phyloP scores from a whole-genome alignment of 30 jellyfish, hydroid and myxozoan genomes.

The Aurelia aurita region DNA sequence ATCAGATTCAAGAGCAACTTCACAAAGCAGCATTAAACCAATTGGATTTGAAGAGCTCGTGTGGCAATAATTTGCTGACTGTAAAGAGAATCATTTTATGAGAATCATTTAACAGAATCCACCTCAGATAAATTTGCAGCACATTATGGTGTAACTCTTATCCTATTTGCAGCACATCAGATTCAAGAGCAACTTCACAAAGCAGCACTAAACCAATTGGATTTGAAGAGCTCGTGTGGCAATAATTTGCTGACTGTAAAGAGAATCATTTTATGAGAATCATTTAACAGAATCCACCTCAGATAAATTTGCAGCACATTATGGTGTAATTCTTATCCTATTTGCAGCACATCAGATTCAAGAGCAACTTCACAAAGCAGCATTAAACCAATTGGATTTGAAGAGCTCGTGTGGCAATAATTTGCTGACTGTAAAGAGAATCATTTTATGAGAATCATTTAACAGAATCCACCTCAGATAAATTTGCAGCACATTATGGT shows the following conservation, averaged over 20 bases:
- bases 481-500: too few relatives aligned
- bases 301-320: too few relatives aligned
- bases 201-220: conserved; percentile 85
- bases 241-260: conserved; percentile 93
- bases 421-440: conserved; percentile 86
- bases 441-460: background rate
- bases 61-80: conserved; percentile 97
- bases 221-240: conserved; percentile 77
- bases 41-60: conserved; percentile 72
- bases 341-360: too few relatives aligned
- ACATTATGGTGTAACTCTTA: too few relatives aligned
- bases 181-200: conserved; percentile 98
- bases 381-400: conserved; percentile 80
- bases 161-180: too few relatives aligned
- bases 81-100: background rate
- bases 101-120: background rate
- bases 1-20: conserved; percentile 98
- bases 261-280: background rate
- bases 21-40: conserved; percentile 92
- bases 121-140: too few relatives aligned
- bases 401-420: conserved; percentile 84
- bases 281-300: too few relatives aligned
- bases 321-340: too few relatives aligned
- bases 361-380: conserved; percentile 97
- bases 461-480: too few relatives aligned